Percentiles rank a stretch among this genome's conserved stretches.
These are phyloP conservation scores for Lagothrix lagotricha DNA, from an alignment of 2,797 vertebrate species.

Conservation along the genomic window DNA sequence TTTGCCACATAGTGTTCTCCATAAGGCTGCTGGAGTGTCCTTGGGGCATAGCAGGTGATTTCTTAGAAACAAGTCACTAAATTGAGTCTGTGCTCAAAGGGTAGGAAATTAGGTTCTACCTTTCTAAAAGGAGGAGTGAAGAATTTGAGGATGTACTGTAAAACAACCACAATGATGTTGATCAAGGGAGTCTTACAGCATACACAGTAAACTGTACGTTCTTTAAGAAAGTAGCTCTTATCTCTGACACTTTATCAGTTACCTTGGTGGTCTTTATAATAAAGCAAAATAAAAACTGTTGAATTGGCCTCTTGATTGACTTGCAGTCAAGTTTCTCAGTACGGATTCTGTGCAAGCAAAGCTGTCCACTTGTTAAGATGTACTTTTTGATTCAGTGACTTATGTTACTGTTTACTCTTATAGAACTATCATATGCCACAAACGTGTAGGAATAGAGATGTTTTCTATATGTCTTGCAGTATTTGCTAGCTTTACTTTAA, in stretches of 20 bases:
- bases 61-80: slow-evolving; percentile 21
- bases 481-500: not conserved
- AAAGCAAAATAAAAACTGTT: not conserved
- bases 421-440: not conserved
- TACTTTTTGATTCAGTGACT: not conserved
- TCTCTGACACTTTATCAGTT: not conserved
- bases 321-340: not conserved
- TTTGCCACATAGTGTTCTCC: not conserved
- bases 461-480: not conserved
- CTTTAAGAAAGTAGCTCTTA: not conserved
- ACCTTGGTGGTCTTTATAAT: not conserved
- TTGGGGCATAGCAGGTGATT: not conserved
- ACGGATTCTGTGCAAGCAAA: not conserved
- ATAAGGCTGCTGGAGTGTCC: not conserved
- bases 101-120: not conserved
- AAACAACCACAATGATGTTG: not conserved
- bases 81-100: not conserved
- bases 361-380: not conserved
- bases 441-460: not conserved
- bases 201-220: not conserved
- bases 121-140: not conserved
- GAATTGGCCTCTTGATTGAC: not conserved
- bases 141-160: not conserved
- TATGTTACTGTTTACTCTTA: not conserved
- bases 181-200: not conserved